Evolutionary conservation across 2,113 vertebrate genomes (phyloP).

Genomic region (Kryptolebias marmoratus): DNA sequence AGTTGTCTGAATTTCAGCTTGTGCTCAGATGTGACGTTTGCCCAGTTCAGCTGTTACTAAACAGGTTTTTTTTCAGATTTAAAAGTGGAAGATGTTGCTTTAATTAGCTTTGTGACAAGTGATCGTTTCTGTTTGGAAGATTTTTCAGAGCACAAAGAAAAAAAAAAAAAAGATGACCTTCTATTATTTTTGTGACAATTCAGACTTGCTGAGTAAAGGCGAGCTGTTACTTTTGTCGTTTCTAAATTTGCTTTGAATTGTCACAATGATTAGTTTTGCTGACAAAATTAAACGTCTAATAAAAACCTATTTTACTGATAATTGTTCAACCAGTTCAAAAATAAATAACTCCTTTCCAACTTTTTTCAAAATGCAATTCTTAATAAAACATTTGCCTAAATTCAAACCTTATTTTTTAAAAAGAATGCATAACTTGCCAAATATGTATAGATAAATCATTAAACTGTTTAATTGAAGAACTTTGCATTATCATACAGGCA

Average conservation of each 20-base stretch:
- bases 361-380: neutral
- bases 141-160: neutral
- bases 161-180: conserved; percentile 9
- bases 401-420: neutral
- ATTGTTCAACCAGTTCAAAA: neutral
- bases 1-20: conserved; percentile 44
- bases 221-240: conserved; percentile 5
- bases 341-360: neutral
- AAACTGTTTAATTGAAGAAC: neutral
- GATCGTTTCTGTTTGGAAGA: conserved; percentile 21
- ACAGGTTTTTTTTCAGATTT: conserved; percentile 42
- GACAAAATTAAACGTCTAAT: conserved; percentile 14
- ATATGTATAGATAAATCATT: neutral
- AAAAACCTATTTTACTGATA: neutral
- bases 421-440: conserved; percentile 12
- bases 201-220: conserved; percentile 12
- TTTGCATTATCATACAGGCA: conserved; percentile 18
- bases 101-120: conserved; percentile 46
- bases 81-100: conserved; percentile 38
- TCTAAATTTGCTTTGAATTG: neutral
- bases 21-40: conserved; percentile 45
- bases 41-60: conserved; percentile 57
- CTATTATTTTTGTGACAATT: conserved; percentile 14
- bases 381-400: conserved; percentile 23
- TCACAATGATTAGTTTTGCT: neutral